Conservation (phyloP, 2,113 vertebrate species). For the Nycticorax nycticorax region DNA sequence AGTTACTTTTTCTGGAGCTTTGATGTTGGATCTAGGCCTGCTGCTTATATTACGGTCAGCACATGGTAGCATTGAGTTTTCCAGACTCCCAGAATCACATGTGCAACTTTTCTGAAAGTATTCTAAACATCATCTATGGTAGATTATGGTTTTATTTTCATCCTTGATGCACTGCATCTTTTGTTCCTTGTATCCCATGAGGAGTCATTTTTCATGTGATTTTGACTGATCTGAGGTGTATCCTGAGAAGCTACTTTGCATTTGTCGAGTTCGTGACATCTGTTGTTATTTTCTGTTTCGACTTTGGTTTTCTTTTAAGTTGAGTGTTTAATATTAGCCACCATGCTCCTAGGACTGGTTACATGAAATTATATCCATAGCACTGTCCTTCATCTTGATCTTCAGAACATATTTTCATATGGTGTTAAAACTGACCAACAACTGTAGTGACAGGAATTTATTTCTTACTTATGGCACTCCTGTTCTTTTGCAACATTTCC, state of each 20-base stretch:
- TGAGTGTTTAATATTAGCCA: background rate
- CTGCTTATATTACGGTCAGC: background rate
- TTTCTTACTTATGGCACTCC: background rate
- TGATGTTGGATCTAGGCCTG: background rate
- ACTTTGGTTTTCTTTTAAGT: background rate
- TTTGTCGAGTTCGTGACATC: fast-evolving
- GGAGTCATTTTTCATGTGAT: background rate
- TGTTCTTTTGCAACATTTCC: background rate
- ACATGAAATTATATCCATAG: background rate
- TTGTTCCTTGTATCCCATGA: background rate
- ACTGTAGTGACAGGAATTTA: background rate
- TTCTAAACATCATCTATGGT: background rate
- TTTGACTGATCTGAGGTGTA: background rate
- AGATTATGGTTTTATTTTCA: background rate
- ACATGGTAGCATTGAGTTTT: background rate
- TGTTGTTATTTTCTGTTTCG: background rate
- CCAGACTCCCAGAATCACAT: background rate
- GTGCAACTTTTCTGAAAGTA: background rate
- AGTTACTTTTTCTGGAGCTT: background rate
- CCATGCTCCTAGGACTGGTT: background rate
- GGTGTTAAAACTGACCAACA: background rate
- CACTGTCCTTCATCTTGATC: background rate
- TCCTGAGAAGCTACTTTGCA: background rate
- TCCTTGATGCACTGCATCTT: background rate
- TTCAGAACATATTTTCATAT: background rate